A percentile compares a stretch with the other conserved stretches of the same genome.
These are phyloP conservation scores for Linhomoeus sp. DNA, from an alignment of 2,888 invertebrate genomes.

Conservation along the genomic window DNA sequence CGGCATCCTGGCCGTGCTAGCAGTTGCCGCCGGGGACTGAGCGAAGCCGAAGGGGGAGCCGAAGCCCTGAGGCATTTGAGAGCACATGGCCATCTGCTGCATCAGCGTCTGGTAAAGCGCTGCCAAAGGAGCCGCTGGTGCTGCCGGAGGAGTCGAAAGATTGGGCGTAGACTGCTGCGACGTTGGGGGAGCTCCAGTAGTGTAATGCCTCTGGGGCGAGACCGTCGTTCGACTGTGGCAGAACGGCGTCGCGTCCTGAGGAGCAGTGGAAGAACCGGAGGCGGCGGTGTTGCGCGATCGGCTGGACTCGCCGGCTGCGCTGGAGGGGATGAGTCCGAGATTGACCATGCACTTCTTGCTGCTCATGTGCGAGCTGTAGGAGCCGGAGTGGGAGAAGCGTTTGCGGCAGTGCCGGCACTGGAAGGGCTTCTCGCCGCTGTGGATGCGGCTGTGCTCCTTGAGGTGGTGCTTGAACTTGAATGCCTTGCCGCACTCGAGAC, in stretches of 20 bases:
- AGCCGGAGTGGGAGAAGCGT: slow-evolving; percentile 95
- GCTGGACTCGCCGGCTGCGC: not conserved
- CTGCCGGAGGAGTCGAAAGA: not conserved
- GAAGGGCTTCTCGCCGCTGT: slow-evolving; percentile 98
- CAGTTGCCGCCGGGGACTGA: not conserved
- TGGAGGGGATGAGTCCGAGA: slow-evolving; percentile 2
- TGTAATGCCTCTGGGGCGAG: too few relatives aligned
- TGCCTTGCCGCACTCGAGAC: slow-evolving; percentile 23
- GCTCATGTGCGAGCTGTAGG: slow-evolving; percentile 97
- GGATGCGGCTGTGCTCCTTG: slow-evolving; percentile 82
- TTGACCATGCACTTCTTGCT: slow-evolving; percentile 76
- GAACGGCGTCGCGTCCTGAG: too few relatives aligned
- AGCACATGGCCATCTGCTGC: not conserved
- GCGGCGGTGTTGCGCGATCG: not conserved
- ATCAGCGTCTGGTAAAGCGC: not conserved
- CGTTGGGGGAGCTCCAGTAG: too few relatives aligned
- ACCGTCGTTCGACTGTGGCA: too few relatives aligned
- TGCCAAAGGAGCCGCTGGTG: not conserved
- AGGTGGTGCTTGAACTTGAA: slow-evolving; percentile 32
- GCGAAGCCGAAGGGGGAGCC: not conserved
- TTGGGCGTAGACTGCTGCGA: not conserved
- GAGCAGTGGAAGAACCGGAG: too few relatives aligned
- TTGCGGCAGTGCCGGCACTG: slow-evolving; percentile 90
- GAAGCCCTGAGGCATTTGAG: too few relatives aligned
- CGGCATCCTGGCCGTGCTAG: not conserved